These are phyloP conservation scores for Corydoras sp. DNA, from an alignment of 2,113 vertebrate species.

Conservation along the genomic window DNA sequence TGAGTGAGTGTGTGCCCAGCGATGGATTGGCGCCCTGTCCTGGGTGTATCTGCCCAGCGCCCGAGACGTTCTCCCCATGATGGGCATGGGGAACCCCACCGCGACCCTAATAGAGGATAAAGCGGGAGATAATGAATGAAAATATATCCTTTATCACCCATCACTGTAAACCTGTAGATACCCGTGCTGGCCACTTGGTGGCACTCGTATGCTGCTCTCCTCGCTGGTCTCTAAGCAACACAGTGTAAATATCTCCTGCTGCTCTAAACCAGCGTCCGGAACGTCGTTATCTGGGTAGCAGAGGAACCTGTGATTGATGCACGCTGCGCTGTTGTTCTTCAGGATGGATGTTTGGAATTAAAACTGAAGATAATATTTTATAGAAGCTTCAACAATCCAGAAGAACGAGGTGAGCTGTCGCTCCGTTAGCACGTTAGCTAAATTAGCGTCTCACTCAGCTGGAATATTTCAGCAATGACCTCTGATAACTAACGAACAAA, in stretches of 20 bases:
- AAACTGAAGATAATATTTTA: not conserved
- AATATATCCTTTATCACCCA: no score
- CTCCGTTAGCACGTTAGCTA: not conserved
- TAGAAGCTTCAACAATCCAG: not conserved
- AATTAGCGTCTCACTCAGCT: not conserved
- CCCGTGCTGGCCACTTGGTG: conserved; percentile 33
- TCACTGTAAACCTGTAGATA: no score
- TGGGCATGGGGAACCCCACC: no score
- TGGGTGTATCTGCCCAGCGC: no score
- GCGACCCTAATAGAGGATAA: no score
- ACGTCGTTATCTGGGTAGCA: not conserved
- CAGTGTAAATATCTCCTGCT: conserved; percentile 35
- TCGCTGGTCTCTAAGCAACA: conserved; percentile 61
- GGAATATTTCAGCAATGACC: no score
- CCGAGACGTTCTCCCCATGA: no score
- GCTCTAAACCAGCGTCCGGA: not conserved
- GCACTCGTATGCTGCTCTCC: conserved; percentile 7
- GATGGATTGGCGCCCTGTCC: no score
- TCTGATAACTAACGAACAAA: no score
- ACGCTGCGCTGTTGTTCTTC: not conserved
- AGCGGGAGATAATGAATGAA: no score
- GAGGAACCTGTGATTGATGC: no score
- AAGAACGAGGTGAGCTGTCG: not conserved
- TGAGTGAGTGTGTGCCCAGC: no score
- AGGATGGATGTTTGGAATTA: not conserved